phyloP scores from a whole-genome alignment of 2,888 invertebrate genomes.

The Dynastes hyllus region DNA sequence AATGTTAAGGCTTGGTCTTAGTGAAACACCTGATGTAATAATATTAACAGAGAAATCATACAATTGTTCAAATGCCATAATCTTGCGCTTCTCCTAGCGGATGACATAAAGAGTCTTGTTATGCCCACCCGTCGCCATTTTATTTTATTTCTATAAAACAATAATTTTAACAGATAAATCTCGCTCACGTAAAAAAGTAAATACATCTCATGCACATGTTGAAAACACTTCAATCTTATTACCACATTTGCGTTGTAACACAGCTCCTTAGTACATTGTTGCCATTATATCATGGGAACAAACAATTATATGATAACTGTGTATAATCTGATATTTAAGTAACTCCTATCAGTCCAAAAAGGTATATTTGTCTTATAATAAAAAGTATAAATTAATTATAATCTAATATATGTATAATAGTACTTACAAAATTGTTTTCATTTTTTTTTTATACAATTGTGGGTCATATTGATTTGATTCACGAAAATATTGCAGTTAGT shows the following conservation, averaged over 20 bases:
- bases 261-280: neutral
- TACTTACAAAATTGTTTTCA: constrained; percentile 37
- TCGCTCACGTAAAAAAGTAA: neutral
- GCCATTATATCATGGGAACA: neutral
- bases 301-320: constrained; percentile 64
- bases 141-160: neutral
- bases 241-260: neutral
- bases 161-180: neutral
- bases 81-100: neutral
- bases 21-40: constrained; percentile 71
- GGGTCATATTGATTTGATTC: constrained; percentile 38
- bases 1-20: constrained; percentile 73
- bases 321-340: constrained; percentile 61
- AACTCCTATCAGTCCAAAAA: constrained; percentile 64
- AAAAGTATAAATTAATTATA: constrained; percentile 46
- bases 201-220: neutral
- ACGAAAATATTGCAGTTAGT: constrained; percentile 27
- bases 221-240: neutral
- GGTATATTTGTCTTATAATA: constrained; percentile 51
- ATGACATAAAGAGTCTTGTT: constrained; percentile 18
- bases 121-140: neutral
- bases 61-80: constrained; percentile 59
- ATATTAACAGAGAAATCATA: constrained; percentile 69
- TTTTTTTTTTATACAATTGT: constrained; percentile 26
- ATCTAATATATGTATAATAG: constrained; percentile 31